These are phyloP conservation scores for Caretta caretta DNA, from an alignment of 2,113 vertebrate species.

Conservation along the genomic window DNA sequence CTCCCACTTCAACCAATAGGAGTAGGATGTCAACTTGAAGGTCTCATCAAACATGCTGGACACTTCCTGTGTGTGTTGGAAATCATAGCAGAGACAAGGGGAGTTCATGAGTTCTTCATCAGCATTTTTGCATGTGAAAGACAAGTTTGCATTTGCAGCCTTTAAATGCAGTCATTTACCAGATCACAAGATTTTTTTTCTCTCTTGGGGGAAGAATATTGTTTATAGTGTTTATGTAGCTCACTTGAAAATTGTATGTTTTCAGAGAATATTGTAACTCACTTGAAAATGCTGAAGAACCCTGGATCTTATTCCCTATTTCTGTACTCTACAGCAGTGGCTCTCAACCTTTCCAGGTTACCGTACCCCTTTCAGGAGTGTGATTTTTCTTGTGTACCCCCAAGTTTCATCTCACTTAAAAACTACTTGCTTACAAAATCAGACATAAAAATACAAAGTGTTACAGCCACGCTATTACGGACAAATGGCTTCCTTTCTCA, in stretches of 20 bases:
- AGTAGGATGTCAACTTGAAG: no score
- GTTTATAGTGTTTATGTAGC: not conserved
- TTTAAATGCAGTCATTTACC: not conserved
- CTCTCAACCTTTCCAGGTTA: no score
- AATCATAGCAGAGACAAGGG: not conserved
- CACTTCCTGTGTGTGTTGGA: not conserved
- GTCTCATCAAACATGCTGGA: not conserved
- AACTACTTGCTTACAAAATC: no score
- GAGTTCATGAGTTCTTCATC: not conserved
- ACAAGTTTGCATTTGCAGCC: not conserved
- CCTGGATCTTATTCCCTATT: not conserved
- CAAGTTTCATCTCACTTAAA: no score
- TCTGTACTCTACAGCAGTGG: not conserved
- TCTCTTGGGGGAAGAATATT: accelerated
- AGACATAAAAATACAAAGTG: no score
- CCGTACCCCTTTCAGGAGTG: no score
- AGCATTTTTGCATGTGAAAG: not conserved
- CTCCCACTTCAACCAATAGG: not conserved
- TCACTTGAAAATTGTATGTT: not conserved
- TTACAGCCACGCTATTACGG: no score
- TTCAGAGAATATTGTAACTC: not conserved
- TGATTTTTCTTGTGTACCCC: no score
- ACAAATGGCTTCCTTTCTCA: no score
- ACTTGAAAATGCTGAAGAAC: not conserved
- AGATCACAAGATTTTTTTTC: not conserved